Evolutionary conservation across 2,113 vertebrate species (phyloP), one percentile per base, ranked within the genome.

Genomic region (Dolichallabes microphthalmus): DNA sequence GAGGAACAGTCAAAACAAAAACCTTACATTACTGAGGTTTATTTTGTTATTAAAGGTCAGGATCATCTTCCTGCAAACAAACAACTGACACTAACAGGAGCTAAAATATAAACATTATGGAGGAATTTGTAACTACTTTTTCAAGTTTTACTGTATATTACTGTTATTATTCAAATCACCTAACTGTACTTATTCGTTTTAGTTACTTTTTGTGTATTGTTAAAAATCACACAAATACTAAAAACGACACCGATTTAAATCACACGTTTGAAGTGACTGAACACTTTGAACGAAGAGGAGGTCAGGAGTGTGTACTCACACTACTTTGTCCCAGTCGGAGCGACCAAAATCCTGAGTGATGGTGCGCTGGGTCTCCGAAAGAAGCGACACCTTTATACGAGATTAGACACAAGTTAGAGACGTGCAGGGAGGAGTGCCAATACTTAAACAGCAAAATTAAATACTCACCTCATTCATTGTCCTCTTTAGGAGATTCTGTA

Each of bases 321-420:
- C 78, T 15, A 85, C 87, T 45, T 76, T 68, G 22, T 90, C 74
- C 95, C 95, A 96, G 3, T 93, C 80, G 2, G 60, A 14, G 20
- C 3, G 2, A n/a, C 91, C 93, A 81, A 89, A 50, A 84, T 64
- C 85, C 0, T 77, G 0, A 27, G 92, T 91, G 0, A 96, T 69
- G 0, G 64, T 50, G 22, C 32, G 0, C 3, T 13, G 25, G 4
- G 32, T 0, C 17, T 52, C 80, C 12, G 57, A 0, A 4, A 96
- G 96, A 89, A 93, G 89, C 7, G 86, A 90, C 68, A 97, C 95
- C 97, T 98, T 86, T 35, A 90, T 3, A 83, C 12, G 91, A 55
- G 81, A 89, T 5, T 35, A 39, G 3, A 4, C 1, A 20, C 7
- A n/a, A 5, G 52, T 76, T 55, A 76, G n/a, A 53, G 5, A 32